These are phyloP conservation scores for Rallus crepitans DNA, from an alignment of 2,797 vertebrate species.

Conservation along the genomic window DNA sequence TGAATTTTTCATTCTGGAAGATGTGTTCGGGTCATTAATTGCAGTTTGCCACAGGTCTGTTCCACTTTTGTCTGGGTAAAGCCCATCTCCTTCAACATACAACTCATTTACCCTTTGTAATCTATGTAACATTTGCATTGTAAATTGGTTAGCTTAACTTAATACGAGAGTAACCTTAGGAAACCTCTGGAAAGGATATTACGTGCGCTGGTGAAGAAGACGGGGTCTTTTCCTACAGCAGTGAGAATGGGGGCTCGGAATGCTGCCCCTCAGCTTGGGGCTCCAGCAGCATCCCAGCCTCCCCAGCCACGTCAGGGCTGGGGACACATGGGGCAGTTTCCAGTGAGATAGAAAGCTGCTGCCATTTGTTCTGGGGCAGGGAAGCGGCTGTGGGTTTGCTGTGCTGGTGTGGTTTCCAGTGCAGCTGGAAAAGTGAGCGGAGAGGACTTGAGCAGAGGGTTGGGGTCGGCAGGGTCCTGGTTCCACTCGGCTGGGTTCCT, in stretches of 20 bases:
- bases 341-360: not conserved
- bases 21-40: slow-evolving; percentile 93
- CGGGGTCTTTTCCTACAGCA: not conserved
- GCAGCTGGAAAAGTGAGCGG: not conserved
- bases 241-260: too few relatives aligned
- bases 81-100: slow-evolving; percentile 78
- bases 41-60: slow-evolving; percentile 88
- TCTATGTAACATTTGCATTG: slow-evolving; percentile 67
- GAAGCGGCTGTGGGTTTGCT: not conserved
- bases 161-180: not conserved
- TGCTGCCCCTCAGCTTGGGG: not conserved
- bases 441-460: not conserved
- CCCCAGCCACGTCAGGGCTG: not conserved
- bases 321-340: accelerated
- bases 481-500: not conserved
- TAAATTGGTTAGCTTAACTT: slow-evolving; percentile 64
- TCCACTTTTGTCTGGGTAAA: slow-evolving; percentile 88
- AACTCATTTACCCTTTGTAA: slow-evolving; percentile 74
- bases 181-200: slow-evolving; percentile 11
- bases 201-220: not conserved
- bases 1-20: slow-evolving; percentile 91
- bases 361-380: not conserved
- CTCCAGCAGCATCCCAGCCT: not conserved
- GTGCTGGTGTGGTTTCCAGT: not conserved
- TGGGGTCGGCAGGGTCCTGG: accelerated